phyloP scores from a whole-genome alignment of 2,888 invertebrate species.

The Melikaiella ostensackeni region DNA sequence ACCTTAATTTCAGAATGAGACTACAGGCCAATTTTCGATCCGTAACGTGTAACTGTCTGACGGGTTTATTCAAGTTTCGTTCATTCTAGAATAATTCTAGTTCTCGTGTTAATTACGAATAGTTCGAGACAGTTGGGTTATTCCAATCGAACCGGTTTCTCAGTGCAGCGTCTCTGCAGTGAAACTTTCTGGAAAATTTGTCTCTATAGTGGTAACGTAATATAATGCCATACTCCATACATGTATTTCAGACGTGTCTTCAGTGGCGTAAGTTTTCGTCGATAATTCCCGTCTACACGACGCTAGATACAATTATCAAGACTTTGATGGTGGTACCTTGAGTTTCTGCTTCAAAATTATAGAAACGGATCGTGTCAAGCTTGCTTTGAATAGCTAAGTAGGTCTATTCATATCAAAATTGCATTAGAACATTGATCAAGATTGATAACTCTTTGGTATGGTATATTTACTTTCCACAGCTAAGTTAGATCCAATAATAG shows the following conservation, averaged over 20 bases:
- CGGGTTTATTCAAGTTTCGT: constrained; percentile 2
- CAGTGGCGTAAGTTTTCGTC: not conserved
- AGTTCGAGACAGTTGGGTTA: not conserved
- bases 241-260: not conserved
- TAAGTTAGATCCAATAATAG: not conserved
- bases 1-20: not conserved
- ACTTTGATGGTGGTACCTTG: not conserved
- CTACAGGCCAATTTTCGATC: not conserved
- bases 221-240: not conserved
- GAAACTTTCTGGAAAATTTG: not conserved
- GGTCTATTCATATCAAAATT: not conserved
- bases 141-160: not conserved
- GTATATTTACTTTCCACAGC: no score
- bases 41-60: not conserved
- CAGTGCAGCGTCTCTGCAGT: not conserved
- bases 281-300: not conserved
- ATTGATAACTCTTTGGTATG: not conserved
- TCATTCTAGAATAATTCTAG: not conserved
- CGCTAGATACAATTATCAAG: not conserved
- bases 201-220: not conserved
- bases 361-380: not conserved
- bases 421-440: not conserved
- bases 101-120: not conserved
- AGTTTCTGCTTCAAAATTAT: not conserved
- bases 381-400: not conserved